Evolutionary conservation across 2,888 invertebrate species (phyloP).

Genomic region (Neoitamus cyanurus): DNA sequence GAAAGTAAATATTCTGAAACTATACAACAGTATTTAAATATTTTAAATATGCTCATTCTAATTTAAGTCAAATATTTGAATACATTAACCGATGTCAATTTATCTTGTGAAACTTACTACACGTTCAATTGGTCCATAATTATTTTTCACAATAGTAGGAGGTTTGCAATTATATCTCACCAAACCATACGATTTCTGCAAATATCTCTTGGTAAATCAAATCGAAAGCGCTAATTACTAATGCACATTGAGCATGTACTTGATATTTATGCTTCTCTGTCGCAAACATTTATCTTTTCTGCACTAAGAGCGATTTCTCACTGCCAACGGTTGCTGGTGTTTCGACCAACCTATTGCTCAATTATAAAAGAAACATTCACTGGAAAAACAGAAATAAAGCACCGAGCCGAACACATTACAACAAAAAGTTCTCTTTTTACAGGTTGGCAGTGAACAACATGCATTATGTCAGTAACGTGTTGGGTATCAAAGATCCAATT

Average conservation of each 20-base stretch:
- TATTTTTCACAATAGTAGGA: background rate
- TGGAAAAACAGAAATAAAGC: background rate
- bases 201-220: background rate
- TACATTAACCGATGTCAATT: background rate
- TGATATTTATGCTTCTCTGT: background rate
- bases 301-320: background rate
- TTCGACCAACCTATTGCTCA: background rate
- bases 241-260: background rate
- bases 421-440: slow-evolving; percentile 53
- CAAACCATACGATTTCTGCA: background rate
- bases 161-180: background rate
- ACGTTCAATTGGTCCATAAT: background rate
- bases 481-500: slow-evolving; percentile 97
- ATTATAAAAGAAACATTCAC: slow-evolving; percentile 10
- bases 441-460: slow-evolving; percentile 96
- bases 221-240: background rate
- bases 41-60: no score
- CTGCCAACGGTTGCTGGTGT: background rate
- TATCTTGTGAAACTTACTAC: background rate
- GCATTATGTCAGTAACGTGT: slow-evolving; percentile 85
- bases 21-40: no score
- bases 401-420: slow-evolving; percentile 5
- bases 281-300: background rate
- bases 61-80: background rate
- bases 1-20: no score